phyloP scores from a whole-genome alignment of 1,140 invertebrate genomes.

The Bombus confusus region DNA sequence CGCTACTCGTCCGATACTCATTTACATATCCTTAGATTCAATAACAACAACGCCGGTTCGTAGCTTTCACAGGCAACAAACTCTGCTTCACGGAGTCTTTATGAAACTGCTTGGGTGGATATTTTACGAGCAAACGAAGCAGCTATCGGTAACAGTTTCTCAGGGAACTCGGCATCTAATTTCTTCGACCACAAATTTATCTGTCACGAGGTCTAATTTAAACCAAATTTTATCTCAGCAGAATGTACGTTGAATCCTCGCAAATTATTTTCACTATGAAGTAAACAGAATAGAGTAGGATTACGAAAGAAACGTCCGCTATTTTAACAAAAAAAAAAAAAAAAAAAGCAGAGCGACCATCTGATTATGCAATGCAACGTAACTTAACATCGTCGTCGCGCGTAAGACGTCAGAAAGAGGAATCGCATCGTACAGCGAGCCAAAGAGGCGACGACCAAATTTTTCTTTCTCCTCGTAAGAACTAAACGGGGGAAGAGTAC shows the following conservation, averaged over 20 bases:
- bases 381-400: neutral
- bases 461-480: neutral
- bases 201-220: neutral
- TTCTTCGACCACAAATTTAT: neutral
- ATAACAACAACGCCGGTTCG: slow-evolving; percentile 13
- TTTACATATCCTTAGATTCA: slow-evolving; percentile 12
- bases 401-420: neutral
- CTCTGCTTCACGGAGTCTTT: neutral
- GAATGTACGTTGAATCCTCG: neutral
- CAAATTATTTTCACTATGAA: too few species aligned
- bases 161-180: neutral
- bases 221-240: neutral
- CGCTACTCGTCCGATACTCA: neutral
- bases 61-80: slow-evolving; percentile 19
- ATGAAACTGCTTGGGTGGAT: neutral
- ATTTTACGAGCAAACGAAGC: neutral
- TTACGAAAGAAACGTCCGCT: neutral
- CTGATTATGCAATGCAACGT: neutral
- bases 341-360: neutral
- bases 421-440: neutral
- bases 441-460: neutral
- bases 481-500: neutral
- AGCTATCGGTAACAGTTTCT: neutral
- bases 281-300: too few species aligned
- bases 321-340: neutral